Percentiles rank a stretch among this genome's conserved stretches.
Conservation (phyloP, 2,113 vertebrate species). For the Barbus barbus region DNA sequence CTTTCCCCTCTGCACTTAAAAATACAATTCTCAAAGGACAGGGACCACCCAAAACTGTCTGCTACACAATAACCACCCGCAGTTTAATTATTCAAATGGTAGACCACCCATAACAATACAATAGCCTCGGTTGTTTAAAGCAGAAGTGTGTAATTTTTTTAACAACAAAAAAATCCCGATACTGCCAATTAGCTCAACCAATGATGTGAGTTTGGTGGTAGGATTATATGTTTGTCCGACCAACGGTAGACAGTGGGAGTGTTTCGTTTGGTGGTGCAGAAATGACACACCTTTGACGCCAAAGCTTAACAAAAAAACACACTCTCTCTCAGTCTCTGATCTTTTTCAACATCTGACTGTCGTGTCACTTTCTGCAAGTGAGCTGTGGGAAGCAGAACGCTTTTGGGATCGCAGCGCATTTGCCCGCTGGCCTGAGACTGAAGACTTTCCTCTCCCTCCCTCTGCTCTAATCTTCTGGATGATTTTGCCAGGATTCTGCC, state of each 20-base stretch:
- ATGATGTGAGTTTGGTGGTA: not conserved
- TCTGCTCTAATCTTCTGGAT: slow-evolving; percentile 66
- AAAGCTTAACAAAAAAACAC: not conserved
- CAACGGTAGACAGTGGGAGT: not conserved
- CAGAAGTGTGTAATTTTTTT: not conserved
- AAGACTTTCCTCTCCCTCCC: slow-evolving; percentile 31
- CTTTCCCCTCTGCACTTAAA: slow-evolving; percentile 13
- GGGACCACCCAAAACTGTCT: slow-evolving; percentile 15
- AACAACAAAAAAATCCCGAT: not conserved
- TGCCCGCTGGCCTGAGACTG: slow-evolving; percentile 34
- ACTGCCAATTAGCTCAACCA: not conserved
- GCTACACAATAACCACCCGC: not conserved
- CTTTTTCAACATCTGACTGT: not conserved
- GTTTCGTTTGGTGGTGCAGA: not conserved
- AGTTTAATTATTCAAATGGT: slow-evolving; percentile 11
- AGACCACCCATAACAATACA: not conserved
- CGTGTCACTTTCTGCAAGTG: slow-evolving; percentile 27
- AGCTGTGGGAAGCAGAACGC: slow-evolving; percentile 27
- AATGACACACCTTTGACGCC: not conserved
- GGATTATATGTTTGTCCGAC: not conserved
- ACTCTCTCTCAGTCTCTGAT: slow-evolving; percentile 12
- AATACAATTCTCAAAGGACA: slow-evolving; percentile 44
- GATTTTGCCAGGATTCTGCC: slow-evolving; percentile 59
- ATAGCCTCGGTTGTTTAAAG: not conserved
- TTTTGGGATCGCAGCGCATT: slow-evolving; percentile 43